These are phyloP conservation scores for Trididemnum nubilum DNA, from an alignment of 23 tunicate genomes.

Conservation along the genomic window DNA sequence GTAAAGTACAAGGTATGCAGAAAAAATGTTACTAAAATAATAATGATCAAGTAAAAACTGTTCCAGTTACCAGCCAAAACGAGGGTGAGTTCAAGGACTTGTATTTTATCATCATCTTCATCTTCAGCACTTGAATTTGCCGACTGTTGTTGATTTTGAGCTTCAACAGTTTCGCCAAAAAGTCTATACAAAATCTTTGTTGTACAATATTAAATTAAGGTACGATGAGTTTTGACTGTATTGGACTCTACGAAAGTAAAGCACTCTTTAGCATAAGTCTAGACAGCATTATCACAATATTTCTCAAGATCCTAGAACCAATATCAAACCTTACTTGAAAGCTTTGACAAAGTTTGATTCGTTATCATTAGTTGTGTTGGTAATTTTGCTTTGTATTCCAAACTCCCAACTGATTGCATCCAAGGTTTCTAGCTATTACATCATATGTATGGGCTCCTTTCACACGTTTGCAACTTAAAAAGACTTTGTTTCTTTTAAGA, in stretches of 20 bases:
- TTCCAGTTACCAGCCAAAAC: not conserved
- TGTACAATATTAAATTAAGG: no score
- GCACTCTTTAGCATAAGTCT: no score
- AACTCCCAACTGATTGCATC: slow-evolving; percentile 2
- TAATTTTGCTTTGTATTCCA: slow-evolving; percentile 15
- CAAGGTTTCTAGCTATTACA: not conserved
- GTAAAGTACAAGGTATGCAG: no score
- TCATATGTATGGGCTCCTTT: slow-evolving; percentile 32
- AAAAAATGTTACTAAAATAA: not conserved
- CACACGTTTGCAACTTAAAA: slow-evolving; percentile 1
- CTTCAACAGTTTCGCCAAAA: not conserved
- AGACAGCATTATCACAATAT: no score
- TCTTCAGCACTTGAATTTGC: not conserved
- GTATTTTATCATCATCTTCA: not conserved
- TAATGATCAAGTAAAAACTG: no score
- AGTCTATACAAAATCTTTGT: not conserved
- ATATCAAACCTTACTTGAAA: slow-evolving; percentile 13
- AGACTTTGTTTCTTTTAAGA: slow-evolving; percentile 15
- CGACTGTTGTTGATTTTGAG: not conserved
- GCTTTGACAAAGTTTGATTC: slow-evolving; percentile 23
- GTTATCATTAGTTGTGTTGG: slow-evolving; percentile 20
- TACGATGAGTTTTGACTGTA: no score
- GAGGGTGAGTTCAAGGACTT: not conserved
- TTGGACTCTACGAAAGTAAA: no score
- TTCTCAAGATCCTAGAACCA: no score